Conservation (phyloP, 1,140 invertebrate genomes). For the Drosophila repletoides region DNA sequence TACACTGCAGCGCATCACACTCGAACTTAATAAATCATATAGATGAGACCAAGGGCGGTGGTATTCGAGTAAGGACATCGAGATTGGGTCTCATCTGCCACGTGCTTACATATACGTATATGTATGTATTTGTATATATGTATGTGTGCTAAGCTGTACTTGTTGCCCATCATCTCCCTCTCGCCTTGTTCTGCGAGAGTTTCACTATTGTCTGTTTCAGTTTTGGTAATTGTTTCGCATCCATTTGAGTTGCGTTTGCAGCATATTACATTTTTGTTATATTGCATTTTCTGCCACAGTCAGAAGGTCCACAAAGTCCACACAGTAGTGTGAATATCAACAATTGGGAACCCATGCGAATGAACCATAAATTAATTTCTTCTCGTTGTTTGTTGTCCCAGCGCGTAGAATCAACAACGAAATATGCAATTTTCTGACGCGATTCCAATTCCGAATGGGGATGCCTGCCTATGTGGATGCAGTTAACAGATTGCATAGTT, state of each 20-base stretch:
- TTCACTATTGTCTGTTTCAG: constrained; percentile 5
- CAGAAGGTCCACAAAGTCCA: constrained; percentile 5
- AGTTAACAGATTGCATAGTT: constrained; percentile 8
- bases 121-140: neutral
- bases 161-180: constrained; percentile 44
- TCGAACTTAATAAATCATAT: constrained; percentile 60
- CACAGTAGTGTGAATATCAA: neutral
- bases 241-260: constrained; percentile 35
- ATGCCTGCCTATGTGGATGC: constrained; percentile 1
- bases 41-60: neutral
- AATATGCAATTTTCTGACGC: constrained; percentile 45
- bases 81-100: constrained; percentile 10
- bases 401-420: constrained; percentile 29
- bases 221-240: constrained; percentile 54
- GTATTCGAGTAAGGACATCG: neutral
- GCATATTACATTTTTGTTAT: constrained; percentile 14
- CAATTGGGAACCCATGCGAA: neutral
- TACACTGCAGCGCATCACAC: constrained; percentile 17
- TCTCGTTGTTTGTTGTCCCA: constrained; percentile 8
- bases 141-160: constrained; percentile 23
- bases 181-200: neutral
- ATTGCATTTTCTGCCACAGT: constrained; percentile 26
- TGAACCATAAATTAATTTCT: constrained; percentile 52
- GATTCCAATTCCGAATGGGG: neutral
- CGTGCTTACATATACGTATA: no score